Base-by-base conservation (phyloP, 53 echinoderm and acorn worm genomes). In the Holothuria scabra region DNA sequence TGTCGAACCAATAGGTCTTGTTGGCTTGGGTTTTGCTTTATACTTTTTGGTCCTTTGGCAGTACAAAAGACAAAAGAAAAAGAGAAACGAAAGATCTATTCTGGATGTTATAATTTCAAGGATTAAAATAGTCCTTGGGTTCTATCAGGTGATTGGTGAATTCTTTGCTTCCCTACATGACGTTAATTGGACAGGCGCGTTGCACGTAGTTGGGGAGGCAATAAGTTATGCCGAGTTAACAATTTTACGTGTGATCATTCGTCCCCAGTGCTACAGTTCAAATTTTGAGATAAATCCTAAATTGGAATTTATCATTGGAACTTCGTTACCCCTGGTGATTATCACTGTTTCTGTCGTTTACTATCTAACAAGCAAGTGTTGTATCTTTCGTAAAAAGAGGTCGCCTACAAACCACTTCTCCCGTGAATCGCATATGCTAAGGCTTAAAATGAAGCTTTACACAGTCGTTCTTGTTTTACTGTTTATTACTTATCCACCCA, bases 401-500 rank as follows among this genome's bases (percentile, higher is more conserved):
- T 64, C 12, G 6, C 30, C 67, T 2, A 29, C 67, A 2, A 67
- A 67, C 8, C 23, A 46, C 5, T 48, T 48, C 48, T 48, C 48
- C 11, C 48, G 48, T 41, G 23, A 71, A 19, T 31, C 32, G 8
- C 49, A 30, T 25, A 13, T 56, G 7, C 14, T 56, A 29, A 78
- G 28, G 13, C 2, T 29, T 26, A 78, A 56, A 56, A 31, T 7
- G 32, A 78, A 78, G 19, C 3, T 78, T 48, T 24, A 32, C 19
- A 78, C 78, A 28, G 8, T 89, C 33, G 80, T 87, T 23, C 46
- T 91, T 0, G 56, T 86, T 34, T 23, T 86, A 63, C 80, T 89
- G 23, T 92, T 89, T 59, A 28, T 92, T 0, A 69, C 89, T 4
- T 92, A 92, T 35, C 84, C 89, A 22, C 69, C 83, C 7, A 59